Evolutionary conservation across 2,888 invertebrate genomes (phyloP).

Genomic region (Ectobius pallidus): DNA sequence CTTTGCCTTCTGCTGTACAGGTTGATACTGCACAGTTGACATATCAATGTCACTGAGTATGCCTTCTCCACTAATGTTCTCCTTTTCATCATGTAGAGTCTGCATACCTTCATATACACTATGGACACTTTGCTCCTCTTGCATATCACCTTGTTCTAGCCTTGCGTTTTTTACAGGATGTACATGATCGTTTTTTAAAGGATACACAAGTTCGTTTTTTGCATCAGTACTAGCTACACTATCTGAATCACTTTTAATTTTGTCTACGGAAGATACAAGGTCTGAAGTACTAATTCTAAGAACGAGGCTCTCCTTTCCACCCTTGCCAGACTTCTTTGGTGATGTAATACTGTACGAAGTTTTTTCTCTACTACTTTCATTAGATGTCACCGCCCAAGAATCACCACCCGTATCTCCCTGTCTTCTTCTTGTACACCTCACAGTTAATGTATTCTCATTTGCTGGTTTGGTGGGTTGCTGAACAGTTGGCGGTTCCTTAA

Average conservation of each 20-base stretch:
- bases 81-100: constrained; percentile 21
- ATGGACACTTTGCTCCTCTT: not conserved
- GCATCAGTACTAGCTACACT: not conserved
- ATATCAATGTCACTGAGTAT: not conserved
- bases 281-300: not conserved
- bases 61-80: constrained; percentile 13
- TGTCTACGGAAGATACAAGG: not conserved
- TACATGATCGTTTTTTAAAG: not conserved
- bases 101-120: constrained; percentile 4
- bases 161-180: not conserved
- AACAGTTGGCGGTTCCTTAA: constrained; percentile 39
- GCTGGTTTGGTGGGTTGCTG: not conserved
- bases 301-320: not conserved
- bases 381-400: constrained; percentile 1
- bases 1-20: not conserved
- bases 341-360: constrained; percentile 31
- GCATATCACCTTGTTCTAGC: not conserved
- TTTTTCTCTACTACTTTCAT: not conserved
- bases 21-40: not conserved
- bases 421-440: constrained; percentile 27
- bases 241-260: not conserved
- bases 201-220: too few species aligned
- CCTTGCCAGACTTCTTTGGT: constrained; percentile 36
- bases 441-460: constrained; percentile 24
- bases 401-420: not conserved